phyloP scores from a whole-genome alignment of 1,140 invertebrate species.

The Heliothis virescens region DNA sequence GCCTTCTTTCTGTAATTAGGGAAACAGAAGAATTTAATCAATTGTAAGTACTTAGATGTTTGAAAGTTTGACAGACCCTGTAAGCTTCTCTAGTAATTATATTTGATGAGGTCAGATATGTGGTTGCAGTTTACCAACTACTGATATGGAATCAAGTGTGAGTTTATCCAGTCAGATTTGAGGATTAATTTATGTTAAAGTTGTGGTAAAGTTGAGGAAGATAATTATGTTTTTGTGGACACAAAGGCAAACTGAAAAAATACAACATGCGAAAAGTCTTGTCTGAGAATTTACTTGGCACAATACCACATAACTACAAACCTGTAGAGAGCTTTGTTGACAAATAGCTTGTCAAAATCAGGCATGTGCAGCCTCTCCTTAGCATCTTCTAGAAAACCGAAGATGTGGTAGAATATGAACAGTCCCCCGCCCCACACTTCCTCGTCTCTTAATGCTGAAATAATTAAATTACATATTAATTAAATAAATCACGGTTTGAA shows the following conservation, averaged over 20 bases:
- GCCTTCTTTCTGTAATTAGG: slow-evolving; percentile 87
- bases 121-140: too few species aligned
- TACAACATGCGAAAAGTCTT: too few species aligned
- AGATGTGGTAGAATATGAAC: slow-evolving; percentile 93
- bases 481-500: background rate
- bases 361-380: slow-evolving; percentile 81
- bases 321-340: slow-evolving; percentile 76
- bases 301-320: slow-evolving; percentile 47
- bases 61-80: too few species aligned
- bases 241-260: background rate
- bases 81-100: too few species aligned
- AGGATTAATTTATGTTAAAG: too few species aligned
- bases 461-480: slow-evolving; percentile 49
- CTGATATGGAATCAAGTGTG: too few species aligned
- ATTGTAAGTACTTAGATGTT: too few species aligned
- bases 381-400: slow-evolving; percentile 90
- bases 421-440: slow-evolving; percentile 93
- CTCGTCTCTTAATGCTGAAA: slow-evolving; percentile 90
- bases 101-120: too few species aligned
- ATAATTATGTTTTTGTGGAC: too few species aligned
- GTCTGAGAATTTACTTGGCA: background rate
- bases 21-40: background rate
- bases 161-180: too few species aligned
- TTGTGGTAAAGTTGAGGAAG: too few species aligned
- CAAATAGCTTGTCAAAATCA: slow-evolving; percentile 79